phyloP scores from a whole-genome alignment of 2,888 invertebrate genomes.

The Lamellibrachia columna region DNA sequence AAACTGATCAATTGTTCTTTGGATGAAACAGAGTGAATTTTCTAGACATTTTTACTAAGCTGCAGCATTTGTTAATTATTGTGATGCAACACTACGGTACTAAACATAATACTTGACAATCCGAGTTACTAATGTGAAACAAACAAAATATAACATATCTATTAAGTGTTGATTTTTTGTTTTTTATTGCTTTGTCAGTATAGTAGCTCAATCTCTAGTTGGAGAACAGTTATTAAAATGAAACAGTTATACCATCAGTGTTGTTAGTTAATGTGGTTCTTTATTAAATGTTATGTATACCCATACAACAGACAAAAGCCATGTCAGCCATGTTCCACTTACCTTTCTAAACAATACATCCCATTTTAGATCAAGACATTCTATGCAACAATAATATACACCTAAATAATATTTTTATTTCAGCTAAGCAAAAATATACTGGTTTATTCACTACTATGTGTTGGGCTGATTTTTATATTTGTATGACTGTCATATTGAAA shows the following conservation, averaged over 20 bases:
- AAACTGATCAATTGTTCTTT: neutral
- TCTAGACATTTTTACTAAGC: neutral
- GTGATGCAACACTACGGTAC: too few relatives aligned
- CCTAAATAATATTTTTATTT: neutral
- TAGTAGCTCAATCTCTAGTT: neutral
- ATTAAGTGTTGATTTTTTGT: neutral
- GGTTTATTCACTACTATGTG: neutral
- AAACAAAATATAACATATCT: neutral
- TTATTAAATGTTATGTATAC: neutral
- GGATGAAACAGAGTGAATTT: neutral
- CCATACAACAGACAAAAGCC: slow-evolving; percentile 8
- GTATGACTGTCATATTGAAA: neutral
- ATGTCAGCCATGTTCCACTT: neutral
- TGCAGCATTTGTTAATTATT: neutral
- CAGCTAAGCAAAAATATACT: neutral
- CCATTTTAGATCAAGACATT: neutral
- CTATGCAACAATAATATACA: neutral
- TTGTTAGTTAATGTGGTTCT: neutral
- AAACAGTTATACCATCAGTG: neutral
- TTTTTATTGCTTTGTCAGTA: slow-evolving; percentile 2
- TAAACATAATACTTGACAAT: neutral
- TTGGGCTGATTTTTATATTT: neutral
- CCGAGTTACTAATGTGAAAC: neutral
- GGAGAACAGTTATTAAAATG: neutral
- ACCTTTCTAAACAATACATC: neutral